Percentiles rank a stretch among this genome's conserved stretches.
phyloP scores from a whole-genome alignment of 1,140 invertebrate species.

The Mizuhopecten yessoensis region DNA sequence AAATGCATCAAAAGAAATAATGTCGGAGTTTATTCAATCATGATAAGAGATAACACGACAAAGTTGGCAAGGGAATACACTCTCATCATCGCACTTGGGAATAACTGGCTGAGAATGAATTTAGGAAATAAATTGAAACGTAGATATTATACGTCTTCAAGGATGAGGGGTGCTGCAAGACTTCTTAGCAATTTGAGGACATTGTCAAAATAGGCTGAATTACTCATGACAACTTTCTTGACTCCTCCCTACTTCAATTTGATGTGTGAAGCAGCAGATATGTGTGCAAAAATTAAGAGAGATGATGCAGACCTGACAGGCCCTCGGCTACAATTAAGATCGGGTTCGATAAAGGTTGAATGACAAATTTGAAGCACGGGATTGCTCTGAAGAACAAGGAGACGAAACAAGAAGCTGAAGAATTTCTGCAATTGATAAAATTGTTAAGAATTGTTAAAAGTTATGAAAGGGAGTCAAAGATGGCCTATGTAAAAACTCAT shows the following conservation, averaged over 20 bases:
- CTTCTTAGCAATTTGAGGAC: neutral
- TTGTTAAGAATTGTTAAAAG: neutral
- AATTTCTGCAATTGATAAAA: no score
- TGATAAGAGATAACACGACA: neutral
- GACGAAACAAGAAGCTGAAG: neutral
- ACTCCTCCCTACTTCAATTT: neutral
- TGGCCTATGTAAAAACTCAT: neutral
- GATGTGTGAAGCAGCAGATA: neutral
- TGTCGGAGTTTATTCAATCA: neutral
- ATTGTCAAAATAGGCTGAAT: neutral
- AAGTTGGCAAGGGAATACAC: neutral
- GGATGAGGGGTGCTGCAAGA: conserved; percentile 45
- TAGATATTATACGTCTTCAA: conserved; percentile 36
- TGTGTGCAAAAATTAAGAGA: neutral
- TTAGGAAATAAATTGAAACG: conserved; percentile 45
- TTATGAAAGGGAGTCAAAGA: neutral
- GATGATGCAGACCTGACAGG: conserved; percentile 30
- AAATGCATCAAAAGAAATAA: neutral
- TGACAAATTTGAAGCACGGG: conserved; percentile 2
- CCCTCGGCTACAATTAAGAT: neutral
- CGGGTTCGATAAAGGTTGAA: neutral
- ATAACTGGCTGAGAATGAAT: conserved; percentile 36
- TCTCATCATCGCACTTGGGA: conserved; percentile 2
- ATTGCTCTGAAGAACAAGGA: neutral
- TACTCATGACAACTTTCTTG: neutral